Base-by-base conservation (phyloP, 2,113 vertebrate genomes). In the Poeciliopsis turrubarensis region DNA sequence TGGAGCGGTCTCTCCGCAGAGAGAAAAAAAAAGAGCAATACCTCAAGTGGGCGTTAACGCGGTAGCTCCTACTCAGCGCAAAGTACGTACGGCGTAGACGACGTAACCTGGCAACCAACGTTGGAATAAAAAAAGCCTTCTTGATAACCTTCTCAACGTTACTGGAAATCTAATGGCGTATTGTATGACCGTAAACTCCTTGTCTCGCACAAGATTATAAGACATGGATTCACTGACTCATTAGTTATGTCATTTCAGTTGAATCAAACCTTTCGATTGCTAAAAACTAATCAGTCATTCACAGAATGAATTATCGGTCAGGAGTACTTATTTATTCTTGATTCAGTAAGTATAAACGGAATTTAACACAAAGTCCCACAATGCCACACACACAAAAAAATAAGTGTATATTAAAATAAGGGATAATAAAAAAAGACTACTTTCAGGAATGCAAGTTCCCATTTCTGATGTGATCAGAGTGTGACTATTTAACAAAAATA, bases 31-130 rank as follows among this genome's bases (percentile, higher is more conserved):
- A 57, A 75, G 81, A 87, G 81, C 84, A 83, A 67, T 54, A 79
- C 74, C 67, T 61, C 37, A 61, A 91, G 92, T 92, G 91, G 91
- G 90, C 91, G 93, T 92, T 77, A 61, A 86, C 82, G 51, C 51
- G 12, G 65, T 7, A 17, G 62, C 17, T 75, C 60, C 60, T 60
- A 57, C 17, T 76, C 60, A 7, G 17, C 62, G 25, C 51, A 8
- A 25, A n/a, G 25, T 57, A 57, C 51, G 51, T 57, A 57, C 5
- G 22, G 51, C 51, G 51, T 57, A 57, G 25, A 57, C 51, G 51
- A 65, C 74, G 77, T 80, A 76, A 71, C 75, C 67, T 65, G 34
- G 74, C 72, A 31, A 74, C 61, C 14, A 62, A 66, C 22, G 37
- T 61, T 65, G 60, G 25, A 31, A 57, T 6, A 51, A 60, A 17